These are phyloP conservation scores for Varroa destructor DNA, from an alignment of 1,140 invertebrate genomes.

Conservation along the genomic window DNA sequence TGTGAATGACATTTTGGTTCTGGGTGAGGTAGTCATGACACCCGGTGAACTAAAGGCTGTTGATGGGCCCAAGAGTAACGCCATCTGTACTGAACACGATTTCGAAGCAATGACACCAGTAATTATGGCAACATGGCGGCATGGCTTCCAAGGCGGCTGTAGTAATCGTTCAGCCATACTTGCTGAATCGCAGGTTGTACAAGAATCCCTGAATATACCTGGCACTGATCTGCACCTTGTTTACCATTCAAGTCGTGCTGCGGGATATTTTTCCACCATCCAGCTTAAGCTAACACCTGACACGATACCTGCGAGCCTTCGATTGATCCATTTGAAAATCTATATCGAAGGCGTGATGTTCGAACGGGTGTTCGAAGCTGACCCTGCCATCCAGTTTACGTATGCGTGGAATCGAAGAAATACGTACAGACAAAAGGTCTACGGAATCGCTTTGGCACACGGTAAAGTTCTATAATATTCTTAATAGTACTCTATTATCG, in stretches of 20 bases:
- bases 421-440: slow-evolving; percentile 50
- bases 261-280: slow-evolving; percentile 44
- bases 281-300: slow-evolving; percentile 44
- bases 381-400: slow-evolving; percentile 43
- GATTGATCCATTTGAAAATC: slow-evolving; percentile 39
- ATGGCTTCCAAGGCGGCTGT: slow-evolving; percentile 64
- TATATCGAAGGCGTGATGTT: slow-evolving; percentile 43
- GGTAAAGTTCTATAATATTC: slow-evolving; percentile 31
- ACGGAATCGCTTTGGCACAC: slow-evolving; percentile 63
- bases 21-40: slow-evolving; percentile 66
- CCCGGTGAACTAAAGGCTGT: slow-evolving; percentile 50
- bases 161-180: slow-evolving; percentile 66
- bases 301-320: slow-evolving; percentile 39
- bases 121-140: slow-evolving; percentile 69
- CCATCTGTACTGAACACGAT: slow-evolving; percentile 66
- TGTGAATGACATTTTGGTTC: slow-evolving; percentile 86
- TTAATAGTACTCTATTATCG: not conserved
- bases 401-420: slow-evolving; percentile 46
- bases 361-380: slow-evolving; percentile 44
- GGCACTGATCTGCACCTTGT: slow-evolving; percentile 50
- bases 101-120: slow-evolving; percentile 58
- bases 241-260: slow-evolving; percentile 41
- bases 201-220: slow-evolving; percentile 82
- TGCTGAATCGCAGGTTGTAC: slow-evolving; percentile 79
- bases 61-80: slow-evolving; percentile 30